Conservation (phyloP, 2,797 vertebrate genomes). For the Centropyge bicolor region DNA sequence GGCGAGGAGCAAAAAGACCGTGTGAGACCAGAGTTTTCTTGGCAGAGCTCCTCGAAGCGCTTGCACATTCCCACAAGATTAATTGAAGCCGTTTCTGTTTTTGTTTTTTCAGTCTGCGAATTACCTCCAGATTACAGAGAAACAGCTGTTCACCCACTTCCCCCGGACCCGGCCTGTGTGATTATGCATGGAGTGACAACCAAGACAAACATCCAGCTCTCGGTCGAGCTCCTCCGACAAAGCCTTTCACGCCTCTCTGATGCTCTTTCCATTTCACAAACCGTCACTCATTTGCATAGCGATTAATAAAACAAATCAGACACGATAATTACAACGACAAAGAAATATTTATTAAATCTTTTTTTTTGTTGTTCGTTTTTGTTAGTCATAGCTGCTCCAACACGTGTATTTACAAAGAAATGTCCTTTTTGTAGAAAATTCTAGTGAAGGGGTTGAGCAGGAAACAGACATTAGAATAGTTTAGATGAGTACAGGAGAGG, state of each 20-base stretch:
- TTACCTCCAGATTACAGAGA: conserved; percentile 70
- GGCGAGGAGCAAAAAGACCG: conserved; percentile 41
- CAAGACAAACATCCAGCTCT: conserved; percentile 61
- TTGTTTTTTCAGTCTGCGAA: conserved; percentile 66
- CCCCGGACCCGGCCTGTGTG: conserved; percentile 43
- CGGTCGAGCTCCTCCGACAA: not conserved
- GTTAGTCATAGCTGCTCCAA: conserved; percentile 85
- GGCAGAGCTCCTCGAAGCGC: conserved; percentile 52
- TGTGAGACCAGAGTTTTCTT: conserved; percentile 52
- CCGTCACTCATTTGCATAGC: conserved; percentile 31
- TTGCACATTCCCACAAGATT: conserved; percentile 69
- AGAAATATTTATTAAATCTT: conserved; percentile 85
- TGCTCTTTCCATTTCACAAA: conserved; percentile 39
- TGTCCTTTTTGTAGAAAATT: conserved; percentile 78
- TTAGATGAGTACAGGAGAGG: conserved; percentile 51
- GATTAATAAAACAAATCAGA: conserved; percentile 60
- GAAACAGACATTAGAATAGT: conserved; percentile 62
- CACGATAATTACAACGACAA: conserved; percentile 80
- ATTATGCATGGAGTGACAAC: conserved; percentile 51
- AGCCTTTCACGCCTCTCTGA: conserved; percentile 25
- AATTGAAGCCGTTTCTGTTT: conserved; percentile 68
- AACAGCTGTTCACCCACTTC: conserved; percentile 70
- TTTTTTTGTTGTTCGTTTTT: conserved; percentile 75
- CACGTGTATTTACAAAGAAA: conserved; percentile 89
- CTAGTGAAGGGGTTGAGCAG: conserved; percentile 66